phyloP scores from a whole-genome alignment of 1,140 invertebrate species.

The Drosophila ogumai region DNA sequence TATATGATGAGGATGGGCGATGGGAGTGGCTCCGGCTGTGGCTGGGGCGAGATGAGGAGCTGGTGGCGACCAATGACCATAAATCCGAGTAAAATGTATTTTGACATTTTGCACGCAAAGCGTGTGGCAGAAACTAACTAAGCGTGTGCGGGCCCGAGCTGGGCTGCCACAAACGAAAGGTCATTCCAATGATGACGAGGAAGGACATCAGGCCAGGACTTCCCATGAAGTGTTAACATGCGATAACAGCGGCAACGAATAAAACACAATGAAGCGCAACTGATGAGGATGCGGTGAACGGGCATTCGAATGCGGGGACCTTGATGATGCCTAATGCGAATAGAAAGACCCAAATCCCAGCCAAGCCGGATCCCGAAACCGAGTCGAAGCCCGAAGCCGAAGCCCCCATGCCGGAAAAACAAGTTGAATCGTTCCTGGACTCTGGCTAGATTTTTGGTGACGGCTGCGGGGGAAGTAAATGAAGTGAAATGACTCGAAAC shows the following conservation, averaged over 20 bases:
- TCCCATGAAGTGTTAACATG: conserved; percentile 80
- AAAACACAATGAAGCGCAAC: conserved; percentile 80
- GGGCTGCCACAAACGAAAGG: conserved; percentile 58
- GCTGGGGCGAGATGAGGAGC: conserved; percentile 24
- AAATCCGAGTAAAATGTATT: conserved; percentile 83
- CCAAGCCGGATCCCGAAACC: conserved; percentile 2
- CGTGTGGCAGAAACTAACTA: conserved; percentile 66
- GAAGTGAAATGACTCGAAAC: conserved; percentile 76
- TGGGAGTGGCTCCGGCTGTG: conserved; percentile 32
- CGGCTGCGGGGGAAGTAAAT: conserved; percentile 50
- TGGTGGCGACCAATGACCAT: conserved; percentile 70
- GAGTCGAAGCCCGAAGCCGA: conserved; percentile 11
- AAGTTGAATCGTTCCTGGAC: conserved; percentile 30
- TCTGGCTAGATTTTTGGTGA: conserved; percentile 1
- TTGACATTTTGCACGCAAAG: conserved; percentile 83
- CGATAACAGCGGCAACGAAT: conserved; percentile 74
- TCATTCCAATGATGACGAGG: conserved; percentile 76
- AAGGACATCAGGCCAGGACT: conserved; percentile 55
- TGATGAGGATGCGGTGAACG: conserved; percentile 63
- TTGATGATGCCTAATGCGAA: conserved; percentile 55
- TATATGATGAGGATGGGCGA: conserved; percentile 26
- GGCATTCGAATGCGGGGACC: conserved; percentile 34
- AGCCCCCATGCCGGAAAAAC: conserved; percentile 12
- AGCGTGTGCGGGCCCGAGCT: conserved; percentile 51
- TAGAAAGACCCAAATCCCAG: conserved; percentile 44